Base-by-base conservation (phyloP, 2,113 vertebrate genomes). In the Otis tarda region DNA sequence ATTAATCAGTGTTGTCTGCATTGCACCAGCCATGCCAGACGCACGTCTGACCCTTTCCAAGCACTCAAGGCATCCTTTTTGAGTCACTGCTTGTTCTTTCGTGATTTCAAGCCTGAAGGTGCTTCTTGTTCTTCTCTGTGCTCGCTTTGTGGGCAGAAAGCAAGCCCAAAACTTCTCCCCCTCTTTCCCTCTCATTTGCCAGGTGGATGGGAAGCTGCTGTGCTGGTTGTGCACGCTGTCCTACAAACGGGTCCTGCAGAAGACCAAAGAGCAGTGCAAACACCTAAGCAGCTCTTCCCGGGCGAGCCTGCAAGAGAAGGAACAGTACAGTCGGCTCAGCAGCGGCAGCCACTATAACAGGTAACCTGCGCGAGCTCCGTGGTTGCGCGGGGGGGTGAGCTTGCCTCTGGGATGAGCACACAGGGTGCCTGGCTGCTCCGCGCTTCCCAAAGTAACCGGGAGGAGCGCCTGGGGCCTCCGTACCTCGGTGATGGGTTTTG, bases 211-310 rank as follows among this genome's bases (percentile, higher is more conserved):
- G 35, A 98, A 98, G 90, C 94, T 98, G 79, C 95, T 98, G 3
- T 98, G 98, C 91, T 98, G 98, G 98, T 84, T 98, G 6, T 98
- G 98, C 76, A 98, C 98, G 0, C 93, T 98, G 6, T 98, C 98
- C 31, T 98, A 98, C 33, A 98, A 98, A 73, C 96, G 98, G 35
- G 98, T 98, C 75, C 97, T 98, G 20, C 98, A 98, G 96, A 98
- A 98, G 97, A 98, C 98, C 95, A 98, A 98, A 97, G 98, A 98
- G 94, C 98, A 98, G 90, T 98, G 98, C 92, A 98, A 97, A 59
- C 98, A 98, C 87, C 88, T 98, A 79, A 97, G 98, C 94, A 97
- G 98, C 82, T 98, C 98, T 7, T 98, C 98, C 28, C 96, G 97
- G 37, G 85, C 85, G 5, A 86, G 97, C 92, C 97, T 98, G 75